A percentile compares a stretch with the other conserved stretches of the same genome.
Evolutionary conservation across 2,113 vertebrate genomes (phyloP).

Genomic region (Gnathonemus echidnorhynchus): DNA sequence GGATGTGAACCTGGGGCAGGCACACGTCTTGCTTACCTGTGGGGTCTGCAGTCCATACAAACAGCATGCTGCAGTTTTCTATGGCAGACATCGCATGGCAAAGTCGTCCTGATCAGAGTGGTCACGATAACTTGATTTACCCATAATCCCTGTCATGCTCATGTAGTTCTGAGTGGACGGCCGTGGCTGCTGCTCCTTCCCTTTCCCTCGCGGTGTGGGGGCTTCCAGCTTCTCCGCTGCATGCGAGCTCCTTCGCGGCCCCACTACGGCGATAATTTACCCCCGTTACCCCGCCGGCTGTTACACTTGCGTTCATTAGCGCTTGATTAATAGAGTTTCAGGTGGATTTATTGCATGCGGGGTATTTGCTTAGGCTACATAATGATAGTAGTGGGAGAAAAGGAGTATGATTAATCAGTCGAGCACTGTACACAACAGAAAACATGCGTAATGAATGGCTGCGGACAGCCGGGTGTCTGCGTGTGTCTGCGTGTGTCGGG

Average conservation of each 20-base stretch:
- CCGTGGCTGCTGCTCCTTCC: not conserved
- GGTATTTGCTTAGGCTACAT: constrained; percentile 72
- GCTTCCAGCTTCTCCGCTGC: not conserved
- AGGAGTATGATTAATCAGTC: constrained; percentile 60
- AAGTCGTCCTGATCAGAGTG: not conserved
- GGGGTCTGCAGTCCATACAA: not conserved
- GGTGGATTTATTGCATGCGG: constrained; percentile 65
- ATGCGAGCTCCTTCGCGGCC: constrained; percentile 24
- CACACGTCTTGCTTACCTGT: not conserved
- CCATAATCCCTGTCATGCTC: not conserved
- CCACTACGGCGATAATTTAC: constrained; percentile 65
- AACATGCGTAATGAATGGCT: constrained; percentile 64
- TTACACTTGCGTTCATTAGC: constrained; percentile 53
- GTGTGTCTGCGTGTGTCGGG: constrained; percentile 16
- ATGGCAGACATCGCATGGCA: not conserved
- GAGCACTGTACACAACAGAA: constrained; percentile 43
- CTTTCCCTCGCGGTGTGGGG: not conserved
- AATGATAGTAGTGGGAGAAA: constrained; percentile 62
- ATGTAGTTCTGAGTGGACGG: not conserved
- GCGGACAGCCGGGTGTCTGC: constrained; percentile 53
- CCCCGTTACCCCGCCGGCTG: constrained; percentile 58
- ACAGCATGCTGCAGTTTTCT: not conserved
- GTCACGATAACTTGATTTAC: not conserved
- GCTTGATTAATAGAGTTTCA: constrained; percentile 67
- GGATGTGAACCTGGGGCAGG: not conserved